Evolutionary conservation across 2,888 invertebrate species (phyloP).

Genomic region (Cephalotes varians): DNA sequence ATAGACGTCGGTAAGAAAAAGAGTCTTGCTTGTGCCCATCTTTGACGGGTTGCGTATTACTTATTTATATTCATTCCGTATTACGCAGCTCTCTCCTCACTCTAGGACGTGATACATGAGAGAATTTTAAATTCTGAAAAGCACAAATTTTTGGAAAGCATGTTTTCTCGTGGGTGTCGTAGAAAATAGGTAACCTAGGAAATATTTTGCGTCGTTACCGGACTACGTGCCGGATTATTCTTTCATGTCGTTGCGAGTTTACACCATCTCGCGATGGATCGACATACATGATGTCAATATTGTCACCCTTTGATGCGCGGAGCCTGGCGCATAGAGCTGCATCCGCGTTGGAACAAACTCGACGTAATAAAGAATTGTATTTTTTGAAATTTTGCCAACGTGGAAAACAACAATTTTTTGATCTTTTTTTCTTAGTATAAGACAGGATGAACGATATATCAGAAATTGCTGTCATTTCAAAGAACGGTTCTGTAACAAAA

Average conservation of each 20-base stretch:
- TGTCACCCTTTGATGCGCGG: conserved; percentile 40
- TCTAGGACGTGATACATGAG: conserved; percentile 30
- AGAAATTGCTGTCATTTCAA: conserved; percentile 26
- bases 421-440: conserved; percentile 9
- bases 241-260: conserved; percentile 34
- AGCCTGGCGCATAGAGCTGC: background rate
- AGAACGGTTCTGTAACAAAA: conserved; percentile 10
- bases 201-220: conserved; percentile 40
- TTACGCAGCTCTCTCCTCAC: too few relatives aligned
- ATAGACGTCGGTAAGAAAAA: conserved; percentile 45
- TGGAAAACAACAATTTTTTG: background rate
- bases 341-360: conserved; percentile 42
- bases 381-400: conserved; percentile 28
- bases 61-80: conserved; percentile 52
- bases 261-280: conserved; percentile 20
- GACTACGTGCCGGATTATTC: conserved; percentile 41
- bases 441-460: background rate
- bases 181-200: conserved; percentile 29
- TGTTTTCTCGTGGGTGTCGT: conserved; percentile 28
- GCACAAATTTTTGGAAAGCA: conserved; percentile 27
- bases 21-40: conserved; percentile 38
- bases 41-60: conserved; percentile 50
- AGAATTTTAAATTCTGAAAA: conserved; percentile 40
- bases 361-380: conserved; percentile 35
- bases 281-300: conserved; percentile 48